Evolutionary conservation across 2,797 vertebrate genomes (phyloP).

Genomic region (Paedocypris micromegethes): DNA sequence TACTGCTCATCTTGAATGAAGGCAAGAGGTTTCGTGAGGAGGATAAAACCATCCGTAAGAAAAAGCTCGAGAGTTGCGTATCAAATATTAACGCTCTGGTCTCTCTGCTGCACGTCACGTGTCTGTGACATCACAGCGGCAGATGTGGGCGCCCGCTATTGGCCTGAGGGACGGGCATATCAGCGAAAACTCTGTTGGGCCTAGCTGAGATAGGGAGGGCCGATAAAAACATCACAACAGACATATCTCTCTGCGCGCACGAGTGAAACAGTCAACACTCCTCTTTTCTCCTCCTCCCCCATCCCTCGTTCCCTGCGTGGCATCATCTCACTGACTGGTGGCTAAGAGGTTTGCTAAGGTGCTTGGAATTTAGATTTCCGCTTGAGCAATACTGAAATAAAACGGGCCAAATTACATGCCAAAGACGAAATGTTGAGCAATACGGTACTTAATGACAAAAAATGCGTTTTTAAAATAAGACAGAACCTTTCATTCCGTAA

Average conservation of each 20-base stretch:
- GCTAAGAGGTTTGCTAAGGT: neutral
- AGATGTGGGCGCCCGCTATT: conserved; percentile 42
- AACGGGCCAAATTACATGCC: too few species aligned
- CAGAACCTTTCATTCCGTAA: too few species aligned
- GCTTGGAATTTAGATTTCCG: too few species aligned
- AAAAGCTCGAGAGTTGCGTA: conserved; percentile 17
- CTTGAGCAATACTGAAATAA: too few species aligned
- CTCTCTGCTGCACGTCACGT: conserved; percentile 33
- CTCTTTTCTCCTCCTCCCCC: conserved; percentile 1
- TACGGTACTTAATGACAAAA: too few species aligned
- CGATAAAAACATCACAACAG: conserved; percentile 62
- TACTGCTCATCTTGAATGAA: too few species aligned
- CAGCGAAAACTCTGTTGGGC: conserved; percentile 18
- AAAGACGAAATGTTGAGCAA: too few species aligned
- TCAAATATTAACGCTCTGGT: conserved; percentile 60
- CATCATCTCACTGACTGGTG: neutral
- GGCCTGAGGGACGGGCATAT: conserved; percentile 35
- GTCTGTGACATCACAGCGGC: conserved; percentile 50
- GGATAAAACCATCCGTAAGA: neutral
- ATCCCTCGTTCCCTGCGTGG: neutral
- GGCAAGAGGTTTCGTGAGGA: neutral
- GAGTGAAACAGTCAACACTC: neutral
- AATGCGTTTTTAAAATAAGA: too few species aligned
- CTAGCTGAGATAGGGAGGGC: conserved; percentile 8
- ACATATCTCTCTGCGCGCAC: neutral